These are phyloP conservation scores for Liopterus haemorrhoidalis DNA, from an alignment of 2,888 invertebrate species.

Conservation along the genomic window DNA sequence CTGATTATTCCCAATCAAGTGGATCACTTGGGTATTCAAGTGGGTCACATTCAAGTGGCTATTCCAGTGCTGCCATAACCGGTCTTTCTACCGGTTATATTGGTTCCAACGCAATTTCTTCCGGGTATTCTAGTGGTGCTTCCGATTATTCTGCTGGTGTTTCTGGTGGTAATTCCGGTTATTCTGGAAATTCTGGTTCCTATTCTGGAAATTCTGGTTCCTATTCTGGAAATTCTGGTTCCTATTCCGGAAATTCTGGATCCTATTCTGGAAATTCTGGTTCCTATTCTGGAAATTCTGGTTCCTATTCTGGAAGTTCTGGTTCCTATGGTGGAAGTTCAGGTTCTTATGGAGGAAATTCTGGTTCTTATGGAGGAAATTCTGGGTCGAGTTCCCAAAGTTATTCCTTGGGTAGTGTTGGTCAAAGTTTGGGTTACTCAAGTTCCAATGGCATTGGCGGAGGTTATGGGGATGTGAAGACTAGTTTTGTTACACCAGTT, in stretches of 20 bases:
- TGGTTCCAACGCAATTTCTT: conserved; percentile 1
- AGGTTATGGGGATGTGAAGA: background rate
- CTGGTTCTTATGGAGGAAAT: background rate
- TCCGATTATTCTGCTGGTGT: conserved; percentile 10
- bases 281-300: conserved; percentile 21
- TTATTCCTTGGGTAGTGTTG: too few species aligned
- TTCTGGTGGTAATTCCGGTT: conserved; percentile 7
- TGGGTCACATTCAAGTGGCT: too few species aligned
- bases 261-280: conserved; percentile 23
- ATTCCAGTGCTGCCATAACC: conserved; percentile 22
- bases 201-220: conserved; percentile 22
- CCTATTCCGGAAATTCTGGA: conserved; percentile 22
- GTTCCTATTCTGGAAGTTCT: conserved; percentile 21
- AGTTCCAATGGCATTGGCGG: background rate
- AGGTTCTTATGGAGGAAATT: background rate
- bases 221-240: conserved; percentile 22
- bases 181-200: conserved; percentile 9
- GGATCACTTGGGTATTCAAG: too few species aligned
- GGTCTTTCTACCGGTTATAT: conserved; percentile 36
- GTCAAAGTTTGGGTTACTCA: background rate
- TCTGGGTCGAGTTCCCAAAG: too few species aligned
- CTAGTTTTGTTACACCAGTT: conserved; percentile 18
- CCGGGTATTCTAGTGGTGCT: conserved; percentile 11
- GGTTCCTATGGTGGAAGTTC: conserved; percentile 18
- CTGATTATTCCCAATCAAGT: too few species aligned